Conservation (phyloP, 2,113 vertebrate genomes). For the rabbit (Oryctolagus cuniculus) region DNA sequence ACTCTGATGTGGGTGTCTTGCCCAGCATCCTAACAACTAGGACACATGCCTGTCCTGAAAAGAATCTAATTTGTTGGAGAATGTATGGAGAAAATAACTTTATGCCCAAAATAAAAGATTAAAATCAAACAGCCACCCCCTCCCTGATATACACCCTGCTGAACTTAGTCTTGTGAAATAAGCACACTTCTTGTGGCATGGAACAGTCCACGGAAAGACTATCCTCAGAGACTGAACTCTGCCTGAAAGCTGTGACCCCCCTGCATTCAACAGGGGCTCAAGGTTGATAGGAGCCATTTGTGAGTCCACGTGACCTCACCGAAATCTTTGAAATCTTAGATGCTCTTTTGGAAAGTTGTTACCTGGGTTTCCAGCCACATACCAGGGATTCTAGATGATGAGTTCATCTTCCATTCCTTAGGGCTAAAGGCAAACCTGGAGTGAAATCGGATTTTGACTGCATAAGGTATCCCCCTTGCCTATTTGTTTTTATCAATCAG, state of each 20-base stretch:
- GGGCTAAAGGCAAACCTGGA: not conserved
- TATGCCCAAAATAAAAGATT: not conserved
- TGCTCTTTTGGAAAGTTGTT: slow-evolving; percentile 61
- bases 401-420: slow-evolving; percentile 1
- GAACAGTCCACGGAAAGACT: slow-evolving; percentile 14
- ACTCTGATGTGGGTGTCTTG: too few species aligned
- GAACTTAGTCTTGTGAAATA: not conserved
- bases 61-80: not conserved
- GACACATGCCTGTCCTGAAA: not conserved
- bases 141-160: not conserved
- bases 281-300: slow-evolving; percentile 67
- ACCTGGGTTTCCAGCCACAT: slow-evolving; percentile 37
- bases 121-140: not conserved
- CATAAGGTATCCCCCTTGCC: too few species aligned
- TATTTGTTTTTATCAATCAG: not conserved
- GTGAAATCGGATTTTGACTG: slow-evolving; percentile 10
- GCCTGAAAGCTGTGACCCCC: slow-evolving; percentile 19
- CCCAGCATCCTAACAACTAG: too few species aligned
- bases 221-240: slow-evolving; percentile 41
- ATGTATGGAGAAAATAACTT: not conserved
- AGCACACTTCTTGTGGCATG: not conserved
- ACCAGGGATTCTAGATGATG: slow-evolving; percentile 42
- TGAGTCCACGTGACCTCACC: slow-evolving; percentile 52
- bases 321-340: slow-evolving; percentile 72
- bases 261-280: not conserved